These are phyloP conservation scores for Augiades crinisus DNA, from an alignment of 2,888 invertebrate species.

Conservation along the genomic window DNA sequence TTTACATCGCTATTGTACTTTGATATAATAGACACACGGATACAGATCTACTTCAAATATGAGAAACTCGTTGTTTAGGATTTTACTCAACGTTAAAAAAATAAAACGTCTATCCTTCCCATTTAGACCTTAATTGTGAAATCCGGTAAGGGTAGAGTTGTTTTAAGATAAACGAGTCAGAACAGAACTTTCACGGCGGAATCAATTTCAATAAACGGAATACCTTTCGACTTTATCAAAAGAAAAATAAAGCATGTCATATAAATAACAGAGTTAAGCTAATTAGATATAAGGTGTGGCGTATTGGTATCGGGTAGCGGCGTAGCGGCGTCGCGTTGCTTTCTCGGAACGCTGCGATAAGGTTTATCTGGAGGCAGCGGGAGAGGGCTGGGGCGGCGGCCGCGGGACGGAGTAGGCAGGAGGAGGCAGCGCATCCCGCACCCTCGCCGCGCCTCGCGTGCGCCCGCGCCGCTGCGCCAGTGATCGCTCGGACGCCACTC, in stretches of 20 bases:
- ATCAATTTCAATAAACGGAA: constrained; percentile 6
- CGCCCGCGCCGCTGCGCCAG: constrained; percentile 38
- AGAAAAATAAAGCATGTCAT: constrained; percentile 35
- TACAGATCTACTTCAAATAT: constrained; percentile 3
- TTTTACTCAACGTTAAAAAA: background rate
- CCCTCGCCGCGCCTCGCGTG: constrained; percentile 12
- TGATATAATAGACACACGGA: background rate
- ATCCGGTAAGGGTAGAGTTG: background rate
- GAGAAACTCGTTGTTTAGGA: constrained; percentile 12
- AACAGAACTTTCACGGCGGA: background rate
- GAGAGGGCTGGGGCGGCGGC: constrained; percentile 37
- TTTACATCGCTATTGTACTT: constrained; percentile 3
- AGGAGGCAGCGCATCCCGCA: constrained; percentile 28
- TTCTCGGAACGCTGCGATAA: constrained; percentile 54
- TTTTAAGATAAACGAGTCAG: constrained; percentile 5
- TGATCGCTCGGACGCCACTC: constrained; percentile 66
- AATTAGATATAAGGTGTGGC: constrained; percentile 48
- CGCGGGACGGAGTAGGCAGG: constrained; percentile 9
- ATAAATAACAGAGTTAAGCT: constrained; percentile 58
- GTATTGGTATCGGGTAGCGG: constrained; percentile 28
- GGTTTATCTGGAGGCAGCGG: constrained; percentile 35
- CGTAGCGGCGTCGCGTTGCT: constrained; percentile 34
- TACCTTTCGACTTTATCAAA: constrained; percentile 9
- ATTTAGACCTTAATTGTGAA: constrained; percentile 16
- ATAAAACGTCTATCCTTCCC: no score